Evolutionary conservation across 2,888 invertebrate genomes (phyloP).

Genomic region (Clusia tigrina): DNA sequence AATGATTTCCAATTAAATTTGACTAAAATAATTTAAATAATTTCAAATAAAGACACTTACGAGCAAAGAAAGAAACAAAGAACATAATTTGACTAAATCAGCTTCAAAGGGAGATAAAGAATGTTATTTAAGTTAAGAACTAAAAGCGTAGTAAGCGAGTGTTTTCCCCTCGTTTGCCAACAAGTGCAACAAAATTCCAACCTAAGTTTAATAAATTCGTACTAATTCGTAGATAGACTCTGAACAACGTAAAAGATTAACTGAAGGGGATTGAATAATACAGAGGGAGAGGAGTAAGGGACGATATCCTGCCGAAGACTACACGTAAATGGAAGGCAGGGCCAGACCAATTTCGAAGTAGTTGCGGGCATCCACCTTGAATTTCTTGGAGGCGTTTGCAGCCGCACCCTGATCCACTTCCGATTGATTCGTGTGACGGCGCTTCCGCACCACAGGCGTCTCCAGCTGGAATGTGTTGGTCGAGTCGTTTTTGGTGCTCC

Average conservation of each 20-base stretch:
- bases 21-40: conserved; percentile 2
- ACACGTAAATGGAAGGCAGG: conserved; percentile 60
- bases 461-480: conserved; percentile 49
- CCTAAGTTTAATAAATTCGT: background rate
- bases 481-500: background rate
- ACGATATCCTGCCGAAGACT: conserved; percentile 4
- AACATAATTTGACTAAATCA: conserved; percentile 22
- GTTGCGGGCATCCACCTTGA: conserved; percentile 50
- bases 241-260: background rate
- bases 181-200: conserved; percentile 33
- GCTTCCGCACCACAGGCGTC: conserved; percentile 46
- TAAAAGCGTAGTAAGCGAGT: conserved; percentile 60
- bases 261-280: no score
- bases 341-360: conserved; percentile 62
- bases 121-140: conserved; percentile 45
- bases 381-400: conserved; percentile 40
- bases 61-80: no score
- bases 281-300: no score
- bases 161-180: conserved; percentile 61
- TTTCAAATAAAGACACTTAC: conserved; percentile 29
- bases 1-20: conserved; percentile 16
- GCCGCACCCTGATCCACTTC: conserved; percentile 1
- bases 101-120: conserved; percentile 18
- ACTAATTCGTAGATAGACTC: background rate
- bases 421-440: conserved; percentile 16